phyloP scores from a whole-genome alignment of 2,888 invertebrate genomes.

The Lithophane leautieri region DNA sequence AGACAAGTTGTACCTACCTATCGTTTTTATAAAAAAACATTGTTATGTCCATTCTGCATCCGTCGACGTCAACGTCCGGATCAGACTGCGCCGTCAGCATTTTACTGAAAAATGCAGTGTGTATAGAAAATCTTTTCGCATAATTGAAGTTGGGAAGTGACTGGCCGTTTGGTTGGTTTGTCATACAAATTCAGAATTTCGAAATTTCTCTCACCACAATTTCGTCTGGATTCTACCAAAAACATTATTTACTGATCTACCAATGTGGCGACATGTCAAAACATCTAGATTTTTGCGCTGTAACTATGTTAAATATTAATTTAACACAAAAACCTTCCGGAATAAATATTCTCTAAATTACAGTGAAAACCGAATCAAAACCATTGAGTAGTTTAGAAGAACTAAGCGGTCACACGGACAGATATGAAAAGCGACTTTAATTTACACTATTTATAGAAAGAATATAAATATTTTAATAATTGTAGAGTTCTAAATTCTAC shows the following conservation, averaged over 20 bases:
- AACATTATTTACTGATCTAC: background rate
- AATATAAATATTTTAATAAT: background rate
- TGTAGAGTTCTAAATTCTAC: too few relatives aligned
- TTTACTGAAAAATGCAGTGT: background rate
- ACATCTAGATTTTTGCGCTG: background rate
- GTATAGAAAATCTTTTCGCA: background rate
- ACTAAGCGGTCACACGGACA: background rate
- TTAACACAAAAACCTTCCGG: background rate
- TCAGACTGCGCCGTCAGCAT: background rate
- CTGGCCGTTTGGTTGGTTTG: background rate
- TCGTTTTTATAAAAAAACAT: background rate
- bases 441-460: background rate
- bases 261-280: too few relatives aligned
- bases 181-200: background rate
- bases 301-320: background rate
- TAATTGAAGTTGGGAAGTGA: background rate
- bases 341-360: background rate
- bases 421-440: background rate
- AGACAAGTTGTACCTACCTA: background rate
- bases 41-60: background rate
- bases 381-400: background rate
- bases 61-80: too few relatives aligned
- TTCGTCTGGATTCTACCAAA: background rate
- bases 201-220: background rate
- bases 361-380: background rate